Conservation (phyloP, 2,888 invertebrate species). For the Phanerotoma sp. region DNA sequence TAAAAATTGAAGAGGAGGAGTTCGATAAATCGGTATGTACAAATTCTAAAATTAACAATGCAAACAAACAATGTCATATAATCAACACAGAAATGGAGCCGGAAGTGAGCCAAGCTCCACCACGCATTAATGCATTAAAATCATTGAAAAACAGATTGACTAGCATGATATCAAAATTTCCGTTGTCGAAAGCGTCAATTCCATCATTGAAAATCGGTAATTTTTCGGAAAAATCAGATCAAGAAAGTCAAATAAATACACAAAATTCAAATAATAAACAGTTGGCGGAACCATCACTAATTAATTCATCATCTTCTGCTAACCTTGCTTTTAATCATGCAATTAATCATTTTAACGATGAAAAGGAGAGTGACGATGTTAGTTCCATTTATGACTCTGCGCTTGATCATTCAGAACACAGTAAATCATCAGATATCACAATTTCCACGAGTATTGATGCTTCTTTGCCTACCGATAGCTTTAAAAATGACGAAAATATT, state of each 20-base stretch:
- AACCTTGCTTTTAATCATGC: neutral
- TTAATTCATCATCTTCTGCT: constrained; percentile 12
- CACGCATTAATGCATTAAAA: constrained; percentile 30
- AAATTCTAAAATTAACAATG: neutral
- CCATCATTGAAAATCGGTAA: constrained; percentile 22
- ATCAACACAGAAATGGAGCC: neutral
- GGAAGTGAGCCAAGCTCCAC: constrained; percentile 14
- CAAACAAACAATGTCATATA: constrained; percentile 11
- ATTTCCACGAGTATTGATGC: neutral
- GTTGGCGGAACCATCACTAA: constrained; percentile 23
- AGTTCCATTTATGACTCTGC: neutral
- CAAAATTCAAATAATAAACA: neutral
- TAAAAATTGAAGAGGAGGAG: neutral
- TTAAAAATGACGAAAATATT: neutral
- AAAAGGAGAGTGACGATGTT: neutral
- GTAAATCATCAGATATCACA: constrained; percentile 9
- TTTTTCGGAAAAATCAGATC: constrained; percentile 7
- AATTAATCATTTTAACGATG: neutral
- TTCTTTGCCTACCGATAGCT: neutral
- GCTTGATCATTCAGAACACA: constrained; percentile 2
- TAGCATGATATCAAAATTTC: constrained; percentile 34
- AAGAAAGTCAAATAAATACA: neutral
- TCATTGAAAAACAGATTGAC: constrained; percentile 31
- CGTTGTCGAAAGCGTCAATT: constrained; percentile 28
- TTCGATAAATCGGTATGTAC: constrained; percentile 14